These are phyloP conservation scores for Stegastes partitus DNA, from an alignment of 2,113 vertebrate genomes.

Conservation along the genomic window DNA sequence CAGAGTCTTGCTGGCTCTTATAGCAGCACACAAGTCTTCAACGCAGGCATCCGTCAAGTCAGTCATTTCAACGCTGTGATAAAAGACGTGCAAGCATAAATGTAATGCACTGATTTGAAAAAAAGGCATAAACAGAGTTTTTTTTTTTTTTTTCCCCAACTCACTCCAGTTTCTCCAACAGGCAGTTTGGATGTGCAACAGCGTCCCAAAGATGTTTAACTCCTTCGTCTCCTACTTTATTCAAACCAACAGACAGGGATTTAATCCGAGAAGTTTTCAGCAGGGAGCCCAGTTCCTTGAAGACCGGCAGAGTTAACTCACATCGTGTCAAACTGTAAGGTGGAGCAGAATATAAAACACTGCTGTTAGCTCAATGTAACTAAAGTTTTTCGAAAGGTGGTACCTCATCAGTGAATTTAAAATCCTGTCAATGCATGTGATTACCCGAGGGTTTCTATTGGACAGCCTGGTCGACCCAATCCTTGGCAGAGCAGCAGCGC, in stretches of 20 bases:
- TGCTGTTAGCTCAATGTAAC: not conserved
- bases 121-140: no score
- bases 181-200: slow-evolving; percentile 72
- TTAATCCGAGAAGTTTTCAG: slow-evolving; percentile 67
- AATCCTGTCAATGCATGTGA: not conserved
- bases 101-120: not conserved
- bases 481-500: slow-evolving; percentile 75
- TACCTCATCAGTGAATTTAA: not conserved
- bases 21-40: slow-evolving; percentile 72
- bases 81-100: not conserved
- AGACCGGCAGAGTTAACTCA: slow-evolving; percentile 66
- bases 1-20: slow-evolving; percentile 68
- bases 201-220: slow-evolving; percentile 78
- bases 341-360: not conserved
- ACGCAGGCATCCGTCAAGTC: slow-evolving; percentile 73
- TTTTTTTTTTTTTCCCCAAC: slow-evolving; percentile 42
- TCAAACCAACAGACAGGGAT: slow-evolving; percentile 66
- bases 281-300: slow-evolving; percentile 70
- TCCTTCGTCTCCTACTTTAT: slow-evolving; percentile 72
- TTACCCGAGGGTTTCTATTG: slow-evolving; percentile 70
- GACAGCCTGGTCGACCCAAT: slow-evolving; percentile 57
- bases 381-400: slow-evolving; percentile 22
- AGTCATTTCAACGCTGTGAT: slow-evolving; percentile 74
- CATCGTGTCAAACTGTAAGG: slow-evolving; percentile 72
- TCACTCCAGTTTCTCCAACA: slow-evolving; percentile 81